Base-by-base conservation (phyloP, 1,140 invertebrate genomes). In the Apis florea region DNA sequence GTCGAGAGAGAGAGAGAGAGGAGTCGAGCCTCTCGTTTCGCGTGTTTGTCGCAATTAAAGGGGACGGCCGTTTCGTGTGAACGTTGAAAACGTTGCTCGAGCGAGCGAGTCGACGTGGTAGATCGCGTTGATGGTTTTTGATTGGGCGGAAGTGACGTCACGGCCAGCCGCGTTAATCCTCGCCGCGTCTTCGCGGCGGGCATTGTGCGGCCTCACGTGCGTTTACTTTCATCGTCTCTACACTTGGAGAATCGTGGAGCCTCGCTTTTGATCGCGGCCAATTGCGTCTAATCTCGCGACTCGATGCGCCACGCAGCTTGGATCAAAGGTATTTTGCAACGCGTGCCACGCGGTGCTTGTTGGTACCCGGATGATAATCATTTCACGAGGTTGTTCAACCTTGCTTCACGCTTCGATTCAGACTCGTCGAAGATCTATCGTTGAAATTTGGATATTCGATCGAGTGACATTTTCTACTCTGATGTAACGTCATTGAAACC, bases 81-180 rank as follows among this genome's bases (percentile, higher is more conserved):
- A 84, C 85, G 64, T 54, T 63, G 73, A 40, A 40, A 84, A 85
- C 59, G 40, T 40, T 19, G 74, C 24, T 17, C 85, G 31, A 26
- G 51, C 58, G 51, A 66, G 61, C 31, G 31, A 31, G 71, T 75
- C 66, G 79, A 40, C 31, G 31, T 40, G 6, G 31, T 40, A 40
- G 31, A 40, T 79, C 76, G 88, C 90, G 90, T 88, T 93, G 92
- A 93, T 93, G 91, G 90, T 92, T 93, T 92, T 93, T 93, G 92
- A 93, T 93, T 93, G 92, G 88, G 91, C 92, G 92, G 92, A 93
- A 92, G 92, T 93, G 93, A 93, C 92, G 91, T 93, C 91, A 92
- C 79, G 90, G 83, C 85, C 88, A 89, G 81, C 80, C 85, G 79
- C 82, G 80, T 82, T 83, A 85, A 85, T 85, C 74, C 85, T 54